These are phyloP conservation scores for Anticlea derivata DNA, from an alignment of 2,888 invertebrate genomes.

Conservation along the genomic window DNA sequence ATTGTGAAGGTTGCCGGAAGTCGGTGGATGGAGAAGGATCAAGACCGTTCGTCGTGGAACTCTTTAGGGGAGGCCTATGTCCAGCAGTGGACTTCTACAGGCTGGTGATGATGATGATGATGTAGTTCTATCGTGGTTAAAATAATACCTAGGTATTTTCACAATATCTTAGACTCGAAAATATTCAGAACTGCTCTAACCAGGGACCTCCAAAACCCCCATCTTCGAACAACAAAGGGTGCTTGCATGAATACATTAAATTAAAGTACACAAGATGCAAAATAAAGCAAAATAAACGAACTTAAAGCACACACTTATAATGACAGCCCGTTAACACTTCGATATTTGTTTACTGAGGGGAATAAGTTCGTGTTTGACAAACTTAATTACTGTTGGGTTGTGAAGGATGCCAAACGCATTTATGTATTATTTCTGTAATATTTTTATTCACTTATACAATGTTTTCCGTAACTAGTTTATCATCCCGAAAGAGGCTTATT, in stretches of 20 bases:
- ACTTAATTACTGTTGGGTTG: slow-evolving; percentile 46
- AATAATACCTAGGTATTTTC: too few relatives aligned
- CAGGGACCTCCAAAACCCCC: slow-evolving; percentile 9
- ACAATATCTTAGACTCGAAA: neutral
- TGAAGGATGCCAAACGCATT: neutral
- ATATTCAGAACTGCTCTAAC: slow-evolving; percentile 12
- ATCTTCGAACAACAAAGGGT: slow-evolving; percentile 26
- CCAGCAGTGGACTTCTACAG: too few relatives aligned
- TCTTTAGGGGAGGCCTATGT: too few relatives aligned
- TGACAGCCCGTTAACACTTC: slow-evolving; percentile 58
- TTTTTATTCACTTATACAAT: too few relatives aligned
- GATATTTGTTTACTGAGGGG: slow-evolving; percentile 53
- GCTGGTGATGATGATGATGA: too few relatives aligned
- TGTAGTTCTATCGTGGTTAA: too few relatives aligned
- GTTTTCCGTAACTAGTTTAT: too few relatives aligned
- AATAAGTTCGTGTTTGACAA: slow-evolving; percentile 52
- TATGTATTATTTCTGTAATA: too few relatives aligned
- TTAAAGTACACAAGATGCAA: slow-evolving; percentile 30
- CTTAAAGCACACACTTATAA: slow-evolving; percentile 28
- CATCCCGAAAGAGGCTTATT: too few relatives aligned
- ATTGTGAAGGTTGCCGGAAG: too few relatives aligned
- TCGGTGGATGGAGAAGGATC: too few relatives aligned
- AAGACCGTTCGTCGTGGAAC: too few relatives aligned
- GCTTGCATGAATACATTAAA: slow-evolving; percentile 22
- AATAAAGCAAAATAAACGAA: slow-evolving; percentile 32